Percentiles rank a stretch among this genome's conserved stretches.
phyloP scores from a whole-genome alignment of 64 coral and sea anemone species.

The Montipora cactus region DNA sequence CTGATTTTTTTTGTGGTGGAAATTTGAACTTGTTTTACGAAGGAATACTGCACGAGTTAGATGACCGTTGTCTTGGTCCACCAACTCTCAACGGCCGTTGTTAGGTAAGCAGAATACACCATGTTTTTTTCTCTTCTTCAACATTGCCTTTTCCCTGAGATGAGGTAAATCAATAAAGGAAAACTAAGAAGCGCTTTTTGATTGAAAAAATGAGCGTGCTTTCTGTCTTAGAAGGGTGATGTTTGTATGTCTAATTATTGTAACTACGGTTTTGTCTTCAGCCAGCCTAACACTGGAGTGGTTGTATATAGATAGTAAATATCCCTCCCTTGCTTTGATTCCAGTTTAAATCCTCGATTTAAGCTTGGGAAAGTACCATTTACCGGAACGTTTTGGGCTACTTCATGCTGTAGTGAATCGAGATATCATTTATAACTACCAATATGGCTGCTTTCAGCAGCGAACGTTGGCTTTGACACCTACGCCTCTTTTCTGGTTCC shows the following conservation, averaged over 20 bases:
- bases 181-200: not conserved
- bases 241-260: constrained; percentile 18
- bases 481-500: not conserved
- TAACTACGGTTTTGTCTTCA: not conserved
- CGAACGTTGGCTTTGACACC: not conserved
- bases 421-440: not conserved
- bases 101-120: constrained; percentile 35
- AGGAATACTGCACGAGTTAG: constrained; percentile 48
- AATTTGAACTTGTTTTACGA: constrained; percentile 30
- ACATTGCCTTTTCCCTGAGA: constrained; percentile 4
- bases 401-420: constrained; percentile 5
- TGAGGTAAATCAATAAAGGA: not conserved
- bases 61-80: constrained; percentile 41
- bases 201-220: not conserved
- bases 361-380: not conserved
- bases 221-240: not conserved
- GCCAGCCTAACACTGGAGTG: not conserved
- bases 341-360: not conserved
- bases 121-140: not conserved
- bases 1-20: constrained; percentile 30
- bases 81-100: constrained; percentile 49
- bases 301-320: not conserved
- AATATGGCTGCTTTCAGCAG: constrained; percentile 5
- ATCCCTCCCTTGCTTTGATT: not conserved
- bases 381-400: not conserved